Base-by-base conservation (phyloP, 2,797 vertebrate genomes). In the Hafferia zeledoni region DNA sequence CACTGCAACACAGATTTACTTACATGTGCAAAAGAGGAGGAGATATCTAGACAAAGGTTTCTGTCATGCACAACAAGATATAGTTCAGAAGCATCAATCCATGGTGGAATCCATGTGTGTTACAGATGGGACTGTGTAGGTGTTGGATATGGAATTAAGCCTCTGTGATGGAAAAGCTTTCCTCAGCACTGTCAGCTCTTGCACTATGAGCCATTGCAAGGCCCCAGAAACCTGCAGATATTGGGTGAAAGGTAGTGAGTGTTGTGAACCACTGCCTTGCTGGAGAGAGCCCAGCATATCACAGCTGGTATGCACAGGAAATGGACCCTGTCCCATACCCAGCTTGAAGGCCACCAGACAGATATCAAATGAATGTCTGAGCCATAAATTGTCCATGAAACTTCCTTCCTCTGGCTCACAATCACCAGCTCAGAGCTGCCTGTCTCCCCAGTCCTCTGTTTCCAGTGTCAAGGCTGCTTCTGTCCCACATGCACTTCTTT, bases 41-140 rank as follows among this genome's bases (percentile, higher is more conserved):
- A 59, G 17, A 10, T 4, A 61, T 4, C 25, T 46, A 61, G 37
- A 19, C 28, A 65, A 72, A 70, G 10, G 47, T 14, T 41, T 28
- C 14, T 69, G 55, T 49, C 15, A 17, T 0, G 1, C 17, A 10
- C 1, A 0, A 46, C 8, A 13, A 43, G 49, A 22, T 12, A 68
- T 12, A 68, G 15, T 43, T 75, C 50, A 47, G 74, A 35, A 65
- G 13, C 4, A 5, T 52, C 44, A 17, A 10, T 41, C 13, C 5
- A 0, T 31, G 9, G 39, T 2, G 2, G 46, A 74, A n/a, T 24
- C 56, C 2, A 0, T 24, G 24, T 19, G 15, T 3, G 0, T 41
- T 74, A 49, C 31, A 63, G 25, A 10, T 56, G 27, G 31, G 12
- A 8, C 33, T 85, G 13, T 47, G 17, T 14, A 69, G 22, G 15